Evolutionary conservation across 1,140 invertebrate genomes (phyloP).

Genomic region (Philopotamus ludificatus): DNA sequence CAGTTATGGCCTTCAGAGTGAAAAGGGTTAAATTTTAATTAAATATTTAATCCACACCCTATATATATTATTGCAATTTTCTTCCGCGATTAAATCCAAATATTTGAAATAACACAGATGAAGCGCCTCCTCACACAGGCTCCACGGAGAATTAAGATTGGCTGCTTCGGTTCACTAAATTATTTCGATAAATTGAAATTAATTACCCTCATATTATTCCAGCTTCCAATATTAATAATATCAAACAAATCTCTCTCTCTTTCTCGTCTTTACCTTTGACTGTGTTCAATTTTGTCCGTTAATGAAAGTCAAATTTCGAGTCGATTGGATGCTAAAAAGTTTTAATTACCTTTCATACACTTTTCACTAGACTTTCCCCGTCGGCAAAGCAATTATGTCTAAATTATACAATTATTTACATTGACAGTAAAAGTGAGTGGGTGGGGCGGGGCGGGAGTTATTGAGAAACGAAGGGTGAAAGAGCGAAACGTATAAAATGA

Average conservation of each 20-base stretch:
- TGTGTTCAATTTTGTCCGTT: constrained; percentile 17
- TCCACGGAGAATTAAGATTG: too few relatives aligned
- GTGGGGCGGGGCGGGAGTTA: constrained; percentile 1
- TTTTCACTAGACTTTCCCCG: constrained; percentile 34
- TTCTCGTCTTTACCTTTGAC: constrained; percentile 26
- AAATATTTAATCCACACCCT: too few relatives aligned
- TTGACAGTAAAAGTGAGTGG: constrained; percentile 26
- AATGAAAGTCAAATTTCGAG: constrained; percentile 40
- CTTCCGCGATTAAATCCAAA: too few relatives aligned
- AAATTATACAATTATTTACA: constrained; percentile 42
- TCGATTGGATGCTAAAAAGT: constrained; percentile 37
- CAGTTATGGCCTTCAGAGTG: too few relatives aligned
- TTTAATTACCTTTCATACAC: constrained; percentile 39
- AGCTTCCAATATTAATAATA: constrained; percentile 20
- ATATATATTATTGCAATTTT: too few relatives aligned
- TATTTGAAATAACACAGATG: too few relatives aligned
- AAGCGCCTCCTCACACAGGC: too few relatives aligned
- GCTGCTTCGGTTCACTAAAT: neutral
- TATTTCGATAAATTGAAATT: constrained; percentile 26
- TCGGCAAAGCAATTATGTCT: constrained; percentile 35
- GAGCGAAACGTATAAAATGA: constrained; percentile 12
- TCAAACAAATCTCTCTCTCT: constrained; percentile 15
- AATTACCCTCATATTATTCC: constrained; percentile 25
- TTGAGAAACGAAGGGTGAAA: neutral
- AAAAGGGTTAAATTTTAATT: too few relatives aligned